Evolutionary conservation across 2,888 invertebrate genomes (phyloP), one percentile per base, ranked within the genome.

Genomic region (Melangyna quadrimaculata): DNA sequence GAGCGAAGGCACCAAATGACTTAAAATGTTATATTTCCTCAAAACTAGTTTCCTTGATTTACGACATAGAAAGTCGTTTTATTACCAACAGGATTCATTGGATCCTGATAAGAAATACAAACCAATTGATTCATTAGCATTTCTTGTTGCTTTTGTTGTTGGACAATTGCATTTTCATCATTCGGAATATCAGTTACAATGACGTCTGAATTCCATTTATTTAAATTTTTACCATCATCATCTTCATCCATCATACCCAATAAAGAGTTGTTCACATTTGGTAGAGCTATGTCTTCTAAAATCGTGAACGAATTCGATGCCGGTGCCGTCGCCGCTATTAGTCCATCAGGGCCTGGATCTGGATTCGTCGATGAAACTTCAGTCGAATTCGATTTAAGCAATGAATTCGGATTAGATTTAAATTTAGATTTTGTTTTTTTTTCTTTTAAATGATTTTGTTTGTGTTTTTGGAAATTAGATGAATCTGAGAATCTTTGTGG

Each of bases 401-500:
- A 14, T 29, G 72, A 55, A 4, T 3, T 6, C 1, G 12, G 22
- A 2, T 51, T 32, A 32, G 32, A 7, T n/a, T n/a, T n/a, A n/a
- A n/a, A n/a, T 45, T 43, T 55, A 1, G 24, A 3, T 27, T 67
- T 61, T 7, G 10, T 1, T 9, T 10, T 43, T 19, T 72, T 37
- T 59, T 14, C 12, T 57, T 27, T 53, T 22, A 3, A 24, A 43
- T 45, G 78, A 2, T 24, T 48, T 71, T 22, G 84, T 65, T 87
- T 89, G 75, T 89, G 89, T 37, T 88, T 88, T 51, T 88, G 88
- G 51, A 87, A 89, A 71, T 89, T 89, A 0, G 89, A 89, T 5
- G 88, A 81, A 87, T 89, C 89, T 43, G 96, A 95, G 91, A 96
- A 96, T 79, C 93, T 93, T 22, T 95, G 93, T 24, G 94, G 94